Evolutionary conservation across 2,797 vertebrate species (phyloP).

Genomic region (Labeo calbasu): DNA sequence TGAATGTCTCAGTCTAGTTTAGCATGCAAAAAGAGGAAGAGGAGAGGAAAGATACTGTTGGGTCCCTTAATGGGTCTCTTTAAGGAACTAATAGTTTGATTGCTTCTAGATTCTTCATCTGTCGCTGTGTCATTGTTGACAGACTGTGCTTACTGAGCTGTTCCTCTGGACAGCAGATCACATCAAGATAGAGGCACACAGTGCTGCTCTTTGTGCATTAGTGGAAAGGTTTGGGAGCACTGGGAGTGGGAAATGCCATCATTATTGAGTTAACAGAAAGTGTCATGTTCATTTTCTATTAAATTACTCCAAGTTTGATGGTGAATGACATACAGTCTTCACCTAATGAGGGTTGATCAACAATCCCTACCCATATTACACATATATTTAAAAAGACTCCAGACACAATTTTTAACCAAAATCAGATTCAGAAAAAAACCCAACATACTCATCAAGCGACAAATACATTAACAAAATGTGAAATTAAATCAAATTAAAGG

Average conservation of each 20-base stretch:
- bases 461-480: not conserved
- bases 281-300: conserved; percentile 52
- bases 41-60: conserved; percentile 74
- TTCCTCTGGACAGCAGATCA: conserved; percentile 59
- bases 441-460: not conserved
- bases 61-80: conserved; percentile 56
- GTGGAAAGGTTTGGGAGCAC: conserved; percentile 30
- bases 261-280: conserved; percentile 50
- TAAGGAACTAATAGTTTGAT: conserved; percentile 59
- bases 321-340: conserved; percentile 49
- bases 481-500: not conserved
- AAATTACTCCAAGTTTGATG: conserved; percentile 48
- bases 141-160: conserved; percentile 44
- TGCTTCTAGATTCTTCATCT: conserved; percentile 58
- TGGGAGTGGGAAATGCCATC: conserved; percentile 1
- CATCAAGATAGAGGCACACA: conserved; percentile 49
- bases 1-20: conserved; percentile 60
- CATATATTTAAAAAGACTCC: not conserved
- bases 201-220: conserved; percentile 23
- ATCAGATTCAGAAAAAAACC: conserved; percentile 13
- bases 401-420: conserved; percentile 25
- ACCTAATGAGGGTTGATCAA: conserved; percentile 8
- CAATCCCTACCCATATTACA: not conserved
- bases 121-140: conserved; percentile 34
- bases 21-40: conserved; percentile 61